Evolutionary conservation across 2,113 vertebrate species (phyloP).

Genomic region (Salvator merianae): DNA sequence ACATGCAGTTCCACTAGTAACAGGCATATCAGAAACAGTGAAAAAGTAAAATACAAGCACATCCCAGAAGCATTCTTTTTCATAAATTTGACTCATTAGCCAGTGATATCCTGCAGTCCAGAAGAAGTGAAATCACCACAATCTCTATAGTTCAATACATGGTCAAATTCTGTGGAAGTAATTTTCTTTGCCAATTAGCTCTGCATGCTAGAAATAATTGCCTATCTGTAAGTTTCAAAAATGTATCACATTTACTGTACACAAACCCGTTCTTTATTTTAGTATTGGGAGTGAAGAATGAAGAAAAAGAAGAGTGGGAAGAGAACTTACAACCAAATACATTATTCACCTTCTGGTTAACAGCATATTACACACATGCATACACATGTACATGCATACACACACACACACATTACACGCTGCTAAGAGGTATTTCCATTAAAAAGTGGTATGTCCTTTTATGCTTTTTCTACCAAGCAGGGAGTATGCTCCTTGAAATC

Average conservation of each 20-base stretch:
- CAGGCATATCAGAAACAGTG: neutral
- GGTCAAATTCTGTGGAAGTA: neutral
- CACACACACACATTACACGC: too few species aligned
- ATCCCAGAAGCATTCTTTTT: neutral
- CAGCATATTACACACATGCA: too few species aligned
- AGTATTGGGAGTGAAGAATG: neutral
- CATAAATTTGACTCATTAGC: neutral
- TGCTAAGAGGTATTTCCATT: neutral
- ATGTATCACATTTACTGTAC: too few species aligned
- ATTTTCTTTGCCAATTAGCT: neutral
- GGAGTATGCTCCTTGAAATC: neutral
- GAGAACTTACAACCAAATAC: neutral
- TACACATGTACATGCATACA: too few species aligned
- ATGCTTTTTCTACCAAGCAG: neutral
- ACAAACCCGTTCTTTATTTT: neutral
- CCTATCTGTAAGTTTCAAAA: too few species aligned
- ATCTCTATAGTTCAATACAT: neutral
- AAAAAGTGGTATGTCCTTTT: constrained; percentile 55
- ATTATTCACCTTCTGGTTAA: too few species aligned
- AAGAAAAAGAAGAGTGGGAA: too few species aligned
- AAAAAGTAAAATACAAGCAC: neutral
- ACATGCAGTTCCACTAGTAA: too few species aligned
- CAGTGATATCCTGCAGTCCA: neutral
- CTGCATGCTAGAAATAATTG: neutral
- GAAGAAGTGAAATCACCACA: neutral